Evolutionary conservation across 2,113 vertebrate genomes (phyloP), one percentile per base, ranked within the genome.

Genomic region (Urocolius indicus): DNA sequence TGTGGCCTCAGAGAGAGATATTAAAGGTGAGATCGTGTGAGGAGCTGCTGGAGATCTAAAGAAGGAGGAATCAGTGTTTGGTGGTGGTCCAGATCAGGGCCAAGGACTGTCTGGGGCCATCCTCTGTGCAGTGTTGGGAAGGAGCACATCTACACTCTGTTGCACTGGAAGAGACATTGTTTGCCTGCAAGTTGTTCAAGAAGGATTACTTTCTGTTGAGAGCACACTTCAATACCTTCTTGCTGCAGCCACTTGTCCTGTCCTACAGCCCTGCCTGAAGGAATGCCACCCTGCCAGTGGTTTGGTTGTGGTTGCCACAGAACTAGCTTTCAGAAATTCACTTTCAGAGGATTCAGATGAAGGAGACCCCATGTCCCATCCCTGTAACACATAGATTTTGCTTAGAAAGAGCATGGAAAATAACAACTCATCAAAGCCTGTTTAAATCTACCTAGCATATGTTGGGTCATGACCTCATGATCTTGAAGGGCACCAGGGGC

Each of bases 41-140:
- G 72, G 30, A 61, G 18, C 2, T 34, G 13, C 26, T 84, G 46
- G 48, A 22, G 29, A 52, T 43, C 68, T 82, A 26, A 55, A 86
- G 48, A 23, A 45, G 20, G 68, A 38, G 10, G 4, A 32, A 93
- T 32, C 24, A 10, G 18, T 43, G 46, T 77, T 83, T 57, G 11
- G 4, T 61, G 27, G 8, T 30, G 32, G 11, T 57, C 72, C 72
- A n/a, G 14, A 26, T 5, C 2, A 6, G 13, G 13, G 23, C 71
- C 72, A 57, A 49, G 18, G 6, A 9, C 19, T 11, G 43, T 32
- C 23, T 38, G 36, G 0, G 1, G 12, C 43, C 6, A 0, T 58
- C 19, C 38, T 2, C 0, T 8, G 16, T 61, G n/a, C 0, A 0
- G 1, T 79, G 29, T 88, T 2, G 4, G 34, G 23, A 22, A 8